phyloP scores from a whole-genome alignment of 2,797 vertebrate species.

The Helostoma temminkii region DNA sequence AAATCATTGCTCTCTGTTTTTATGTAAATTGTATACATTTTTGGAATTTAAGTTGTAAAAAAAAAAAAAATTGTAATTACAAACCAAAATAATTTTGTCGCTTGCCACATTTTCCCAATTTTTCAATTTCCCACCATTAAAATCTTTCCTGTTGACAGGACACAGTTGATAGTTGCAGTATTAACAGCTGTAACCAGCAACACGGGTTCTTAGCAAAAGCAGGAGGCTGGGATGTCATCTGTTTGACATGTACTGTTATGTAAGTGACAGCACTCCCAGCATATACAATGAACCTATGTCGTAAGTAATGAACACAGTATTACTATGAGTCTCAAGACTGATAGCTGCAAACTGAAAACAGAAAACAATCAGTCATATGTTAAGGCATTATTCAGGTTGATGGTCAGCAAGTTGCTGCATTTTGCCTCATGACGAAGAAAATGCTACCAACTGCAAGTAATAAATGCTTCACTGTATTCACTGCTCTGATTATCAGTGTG shows the following conservation, averaged over 20 bases:
- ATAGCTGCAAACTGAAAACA: neutral
- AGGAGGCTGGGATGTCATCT: neutral
- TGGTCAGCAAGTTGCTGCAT: neutral
- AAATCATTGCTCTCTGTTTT: too few relatives aligned
- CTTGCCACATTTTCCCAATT: too few relatives aligned
- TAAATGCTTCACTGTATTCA: conserved; percentile 29
- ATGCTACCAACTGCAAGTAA: conserved; percentile 15
- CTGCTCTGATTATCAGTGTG: conserved; percentile 33
- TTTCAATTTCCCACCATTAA: too few relatives aligned
- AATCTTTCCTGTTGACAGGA: too few relatives aligned
- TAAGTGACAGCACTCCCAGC: conserved; percentile 40
- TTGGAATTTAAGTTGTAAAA: too few relatives aligned
- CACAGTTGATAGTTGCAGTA: too few relatives aligned
- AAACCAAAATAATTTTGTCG: too few relatives aligned
- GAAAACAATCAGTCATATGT: conserved; percentile 9
- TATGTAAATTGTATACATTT: too few relatives aligned
- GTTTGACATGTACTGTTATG: conserved; percentile 25
- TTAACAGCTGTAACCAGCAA: too few relatives aligned
- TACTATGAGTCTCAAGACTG: neutral
- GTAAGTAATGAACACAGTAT: neutral
- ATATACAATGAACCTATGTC: neutral
- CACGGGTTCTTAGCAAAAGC: too few relatives aligned
- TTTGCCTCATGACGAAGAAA: neutral
- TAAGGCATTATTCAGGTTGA: neutral
- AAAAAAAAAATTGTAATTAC: too few relatives aligned